phyloP scores from a whole-genome alignment of 2,113 vertebrate genomes.

The Alligator mississippiensis region DNA sequence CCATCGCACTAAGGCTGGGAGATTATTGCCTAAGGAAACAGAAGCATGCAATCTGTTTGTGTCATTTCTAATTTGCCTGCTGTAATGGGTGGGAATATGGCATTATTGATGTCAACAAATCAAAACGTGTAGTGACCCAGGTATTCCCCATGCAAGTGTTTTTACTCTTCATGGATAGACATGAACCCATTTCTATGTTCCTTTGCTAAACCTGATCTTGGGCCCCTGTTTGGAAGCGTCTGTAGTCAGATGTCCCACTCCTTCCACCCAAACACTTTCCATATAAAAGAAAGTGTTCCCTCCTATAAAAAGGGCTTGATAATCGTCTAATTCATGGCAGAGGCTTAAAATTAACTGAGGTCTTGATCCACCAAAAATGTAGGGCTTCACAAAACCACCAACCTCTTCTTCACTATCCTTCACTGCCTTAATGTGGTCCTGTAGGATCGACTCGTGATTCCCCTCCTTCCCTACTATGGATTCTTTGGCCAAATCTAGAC shows the following conservation, averaged over 20 bases:
- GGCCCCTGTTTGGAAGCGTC: background rate
- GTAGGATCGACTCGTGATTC: background rate
- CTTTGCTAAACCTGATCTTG: background rate
- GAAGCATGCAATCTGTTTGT: background rate
- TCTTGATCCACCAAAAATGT: background rate
- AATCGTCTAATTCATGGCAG: background rate
- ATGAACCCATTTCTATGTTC: background rate
- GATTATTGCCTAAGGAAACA: accelerated
- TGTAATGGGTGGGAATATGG: background rate
- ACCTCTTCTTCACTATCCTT: background rate
- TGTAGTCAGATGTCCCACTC: too few relatives aligned
- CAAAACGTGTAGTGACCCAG: background rate
- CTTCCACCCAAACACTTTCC: background rate
- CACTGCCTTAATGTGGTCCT: background rate
- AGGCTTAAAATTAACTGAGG: background rate
- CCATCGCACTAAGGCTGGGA: background rate
- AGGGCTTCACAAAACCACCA: background rate
- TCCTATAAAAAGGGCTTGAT: background rate
- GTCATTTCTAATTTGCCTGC: accelerated
- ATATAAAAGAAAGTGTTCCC: background rate
- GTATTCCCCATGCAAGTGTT: background rate
- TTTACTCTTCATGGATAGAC: background rate
- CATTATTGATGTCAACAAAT: background rate
- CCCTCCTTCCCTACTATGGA: background rate
- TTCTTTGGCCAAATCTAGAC: too few relatives aligned